These are phyloP conservation scores for Garra rufa DNA, from an alignment of 2,113 vertebrate genomes.

Conservation along the genomic window DNA sequence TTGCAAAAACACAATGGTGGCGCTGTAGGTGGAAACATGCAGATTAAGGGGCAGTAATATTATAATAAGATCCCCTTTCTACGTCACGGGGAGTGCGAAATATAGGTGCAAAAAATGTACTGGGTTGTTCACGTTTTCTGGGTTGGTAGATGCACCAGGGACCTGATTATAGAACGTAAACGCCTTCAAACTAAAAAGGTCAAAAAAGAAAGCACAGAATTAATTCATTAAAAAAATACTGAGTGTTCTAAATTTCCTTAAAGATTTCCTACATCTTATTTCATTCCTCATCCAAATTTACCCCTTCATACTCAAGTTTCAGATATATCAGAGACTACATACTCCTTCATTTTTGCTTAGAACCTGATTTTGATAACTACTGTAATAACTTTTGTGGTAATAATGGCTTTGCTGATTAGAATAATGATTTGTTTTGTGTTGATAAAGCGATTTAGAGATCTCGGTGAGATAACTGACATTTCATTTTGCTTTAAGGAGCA, in stretches of 20 bases:
- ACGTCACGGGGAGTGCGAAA: too few relatives aligned
- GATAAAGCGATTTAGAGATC: background rate
- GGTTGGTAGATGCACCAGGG: too few relatives aligned
- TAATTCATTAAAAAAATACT: background rate
- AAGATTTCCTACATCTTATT: background rate
- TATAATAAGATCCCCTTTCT: too few relatives aligned
- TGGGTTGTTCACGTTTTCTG: too few relatives aligned
- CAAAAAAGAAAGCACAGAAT: background rate
- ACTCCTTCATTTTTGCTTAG: background rate
- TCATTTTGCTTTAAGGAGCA: background rate
- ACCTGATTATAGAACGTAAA: too few relatives aligned
- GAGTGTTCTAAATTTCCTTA: background rate
- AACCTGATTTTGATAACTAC: background rate
- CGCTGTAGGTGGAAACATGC: too few relatives aligned
- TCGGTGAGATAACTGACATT: background rate
- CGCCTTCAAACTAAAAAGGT: background rate
- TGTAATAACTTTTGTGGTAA: background rate
- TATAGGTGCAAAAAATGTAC: too few relatives aligned
- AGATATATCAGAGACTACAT: background rate
- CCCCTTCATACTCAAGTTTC: background rate
- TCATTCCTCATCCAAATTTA: background rate
- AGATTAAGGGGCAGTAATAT: too few relatives aligned
- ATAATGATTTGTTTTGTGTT: conserved; percentile 3
- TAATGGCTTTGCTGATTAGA: conserved; percentile 8
- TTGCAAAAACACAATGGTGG: too few relatives aligned